Evolutionary conservation across 23 tunicate species (phyloP).

Genomic region (Oikopleura vanhoeffeni): DNA sequence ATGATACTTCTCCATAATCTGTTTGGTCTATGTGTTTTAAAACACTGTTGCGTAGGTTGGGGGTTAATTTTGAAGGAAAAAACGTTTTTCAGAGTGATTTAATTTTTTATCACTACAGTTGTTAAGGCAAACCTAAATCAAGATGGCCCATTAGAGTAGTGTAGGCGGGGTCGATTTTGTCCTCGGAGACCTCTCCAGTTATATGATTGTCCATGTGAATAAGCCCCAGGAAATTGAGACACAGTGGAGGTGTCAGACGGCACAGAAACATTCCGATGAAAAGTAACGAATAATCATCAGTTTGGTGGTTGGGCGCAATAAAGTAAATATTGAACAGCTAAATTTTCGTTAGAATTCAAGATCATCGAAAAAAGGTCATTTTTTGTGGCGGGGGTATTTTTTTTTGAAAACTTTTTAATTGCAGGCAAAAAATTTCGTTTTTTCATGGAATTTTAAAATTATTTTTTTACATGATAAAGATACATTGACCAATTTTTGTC

Average conservation of each 20-base stretch:
- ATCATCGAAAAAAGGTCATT: neutral
- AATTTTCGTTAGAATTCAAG: neutral
- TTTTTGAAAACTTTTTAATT: no score
- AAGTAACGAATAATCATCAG: conserved; percentile 63
- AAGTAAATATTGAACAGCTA: conserved; percentile 67
- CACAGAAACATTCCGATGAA: conserved; percentile 94
- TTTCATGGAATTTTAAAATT: no score
- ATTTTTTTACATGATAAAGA: no score
- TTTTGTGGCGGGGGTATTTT: no score
- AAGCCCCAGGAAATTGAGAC: conserved; percentile 73
- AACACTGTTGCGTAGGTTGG: no score
- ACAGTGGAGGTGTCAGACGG: conserved; percentile 74
- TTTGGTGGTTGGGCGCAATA: conserved; percentile 94
- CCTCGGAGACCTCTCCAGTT: conserved; percentile 20
- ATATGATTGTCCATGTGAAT: conserved; percentile 78
- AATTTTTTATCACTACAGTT: no score
- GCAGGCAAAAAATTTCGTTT: no score
- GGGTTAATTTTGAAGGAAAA: no score
- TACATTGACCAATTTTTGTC: no score
- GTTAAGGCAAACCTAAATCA: neutral
- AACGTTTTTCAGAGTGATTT: no score
- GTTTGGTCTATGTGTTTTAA: no score
- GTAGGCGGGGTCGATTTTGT: conserved; percentile 42
- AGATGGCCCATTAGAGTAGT: conserved; percentile 18
- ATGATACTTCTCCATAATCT: no score